phyloP scores from a whole-genome alignment of 2,888 invertebrate genomes.

The Rhamnusium bicolor region DNA sequence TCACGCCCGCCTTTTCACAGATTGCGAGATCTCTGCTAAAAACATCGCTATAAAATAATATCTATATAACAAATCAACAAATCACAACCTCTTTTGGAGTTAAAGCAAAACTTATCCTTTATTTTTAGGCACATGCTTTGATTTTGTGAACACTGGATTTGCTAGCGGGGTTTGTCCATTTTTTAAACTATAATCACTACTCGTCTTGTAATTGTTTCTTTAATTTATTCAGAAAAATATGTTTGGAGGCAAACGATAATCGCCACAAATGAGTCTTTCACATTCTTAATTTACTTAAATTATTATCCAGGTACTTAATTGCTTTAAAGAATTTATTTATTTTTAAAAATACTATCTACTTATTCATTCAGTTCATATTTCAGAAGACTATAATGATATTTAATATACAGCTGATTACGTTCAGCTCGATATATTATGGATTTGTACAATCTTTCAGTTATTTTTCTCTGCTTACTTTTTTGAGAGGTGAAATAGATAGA shows the following conservation, averaged over 20 bases:
- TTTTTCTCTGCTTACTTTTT: not conserved
- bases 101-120: slow-evolving; percentile 26
- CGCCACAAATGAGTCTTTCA: not conserved
- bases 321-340: slow-evolving; percentile 14
- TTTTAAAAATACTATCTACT: not conserved
- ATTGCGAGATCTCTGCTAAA: too few species aligned
- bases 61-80: slow-evolving; percentile 1
- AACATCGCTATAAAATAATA: not conserved
- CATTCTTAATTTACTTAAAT: slow-evolving; percentile 16
- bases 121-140: slow-evolving; percentile 57
- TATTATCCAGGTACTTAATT: slow-evolving; percentile 19
- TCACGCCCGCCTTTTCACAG: too few species aligned
- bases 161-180: slow-evolving; percentile 14
- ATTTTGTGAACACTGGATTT: slow-evolving; percentile 45
- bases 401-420: not conserved
- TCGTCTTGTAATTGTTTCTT: not conserved
- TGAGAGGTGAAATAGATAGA: not conserved
- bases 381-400: too few species aligned
- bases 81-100: slow-evolving; percentile 19
- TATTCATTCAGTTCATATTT: too few species aligned
- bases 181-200: not conserved
- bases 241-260: not conserved
- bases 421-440: too few species aligned
- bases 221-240: not conserved
- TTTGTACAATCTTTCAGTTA: not conserved